These are phyloP conservation scores for Forbesichthys papilliferus DNA, from an alignment of 2,113 vertebrate species.

Conservation along the genomic window DNA sequence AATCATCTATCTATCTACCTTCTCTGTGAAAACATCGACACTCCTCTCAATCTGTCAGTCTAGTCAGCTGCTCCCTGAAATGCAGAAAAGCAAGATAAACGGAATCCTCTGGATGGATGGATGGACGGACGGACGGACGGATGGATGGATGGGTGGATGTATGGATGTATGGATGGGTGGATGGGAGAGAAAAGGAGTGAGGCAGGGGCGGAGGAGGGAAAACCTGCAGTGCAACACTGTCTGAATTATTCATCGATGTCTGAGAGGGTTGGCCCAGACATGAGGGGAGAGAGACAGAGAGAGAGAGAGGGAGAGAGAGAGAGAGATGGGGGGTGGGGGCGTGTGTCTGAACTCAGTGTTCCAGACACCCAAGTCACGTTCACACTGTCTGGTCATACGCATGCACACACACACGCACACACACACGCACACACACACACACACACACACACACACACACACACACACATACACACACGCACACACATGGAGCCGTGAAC, in stretches of 20 bases:
- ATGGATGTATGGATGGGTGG: conserved; percentile 19
- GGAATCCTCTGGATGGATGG: too few species aligned
- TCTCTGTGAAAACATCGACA: not conserved
- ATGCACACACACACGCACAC: too few species aligned
- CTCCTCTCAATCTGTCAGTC: not conserved
- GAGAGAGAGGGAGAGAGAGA: not conserved
- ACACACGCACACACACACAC: too few species aligned
- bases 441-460: too few species aligned
- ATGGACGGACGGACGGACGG: not conserved
- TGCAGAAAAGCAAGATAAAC: conserved; percentile 1
- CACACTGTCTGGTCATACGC: too few species aligned
- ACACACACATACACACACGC: too few species aligned
- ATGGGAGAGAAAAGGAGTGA: conserved; percentile 51
- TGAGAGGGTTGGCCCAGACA: conserved; percentile 22
- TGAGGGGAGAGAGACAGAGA: not conserved
- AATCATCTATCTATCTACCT: not conserved
- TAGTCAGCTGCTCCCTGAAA: conserved; percentile 4
- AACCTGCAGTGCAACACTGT: conserved; percentile 75
- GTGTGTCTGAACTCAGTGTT: not conserved
- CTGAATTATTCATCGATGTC: conserved; percentile 81
- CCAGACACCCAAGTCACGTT: not conserved
- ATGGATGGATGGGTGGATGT: conserved; percentile 1
- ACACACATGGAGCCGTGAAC: too few species aligned
- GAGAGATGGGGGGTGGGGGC: not conserved
- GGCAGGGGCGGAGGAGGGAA: conserved; percentile 59